Conservation (phyloP, 2,888 invertebrate species). For the Zelleria hepariella region DNA sequence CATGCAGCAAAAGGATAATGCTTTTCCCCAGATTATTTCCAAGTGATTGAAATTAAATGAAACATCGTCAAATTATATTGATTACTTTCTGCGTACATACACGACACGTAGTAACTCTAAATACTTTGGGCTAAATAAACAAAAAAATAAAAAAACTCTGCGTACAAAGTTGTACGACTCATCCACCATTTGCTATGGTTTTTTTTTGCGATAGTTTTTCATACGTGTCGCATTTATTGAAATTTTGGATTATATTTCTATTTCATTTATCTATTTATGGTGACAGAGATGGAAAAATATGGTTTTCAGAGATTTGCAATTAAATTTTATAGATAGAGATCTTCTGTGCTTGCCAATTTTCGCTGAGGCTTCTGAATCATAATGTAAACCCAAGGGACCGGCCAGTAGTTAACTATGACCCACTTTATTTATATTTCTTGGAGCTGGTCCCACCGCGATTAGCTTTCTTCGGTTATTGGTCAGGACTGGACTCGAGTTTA, state of each 20-base stretch:
- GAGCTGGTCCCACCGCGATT: slow-evolving; percentile 19
- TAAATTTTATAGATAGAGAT: not conserved
- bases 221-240: too few relatives aligned
- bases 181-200: too few relatives aligned
- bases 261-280: too few relatives aligned
- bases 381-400: slow-evolving; percentile 46
- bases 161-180: too few relatives aligned
- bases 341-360: not conserved
- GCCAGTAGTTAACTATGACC: slow-evolving; percentile 49
- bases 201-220: too few relatives aligned
- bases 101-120: too few relatives aligned
- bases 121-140: too few relatives aligned
- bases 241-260: too few relatives aligned
- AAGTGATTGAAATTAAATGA: not conserved
- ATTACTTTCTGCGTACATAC: too few relatives aligned
- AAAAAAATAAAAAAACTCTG: too few relatives aligned
- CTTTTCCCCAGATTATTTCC: not conserved
- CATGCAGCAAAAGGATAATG: not conserved
- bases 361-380: not conserved
- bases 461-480: slow-evolving; percentile 16
- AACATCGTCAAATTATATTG: not conserved
- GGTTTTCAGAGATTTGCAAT: not conserved
- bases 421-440: slow-evolving; percentile 34
- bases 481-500: not conserved
- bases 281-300: not conserved